Conservation (phyloP, 2,113 vertebrate genomes). For the Brachypodius melanocephalos region DNA sequence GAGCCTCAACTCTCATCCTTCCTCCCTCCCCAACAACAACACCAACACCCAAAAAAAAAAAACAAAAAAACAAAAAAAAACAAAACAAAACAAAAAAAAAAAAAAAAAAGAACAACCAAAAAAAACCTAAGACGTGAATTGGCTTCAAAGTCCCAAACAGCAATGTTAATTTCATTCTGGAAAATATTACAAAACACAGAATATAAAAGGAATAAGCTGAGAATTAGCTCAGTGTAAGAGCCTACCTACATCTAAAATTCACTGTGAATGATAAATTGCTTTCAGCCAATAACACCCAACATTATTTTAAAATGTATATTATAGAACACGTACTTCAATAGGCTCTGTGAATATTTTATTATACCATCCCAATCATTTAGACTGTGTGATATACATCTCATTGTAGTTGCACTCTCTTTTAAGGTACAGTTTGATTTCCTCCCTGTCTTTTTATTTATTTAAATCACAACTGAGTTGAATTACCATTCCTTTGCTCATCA, state of each 20-base stretch:
- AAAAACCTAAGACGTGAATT: accelerated
- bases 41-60: no score
- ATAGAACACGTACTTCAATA: conserved; percentile 6
- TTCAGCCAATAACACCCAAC: conserved; percentile 12
- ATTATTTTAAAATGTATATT: conserved; percentile 14
- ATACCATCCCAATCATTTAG: conserved; percentile 4
- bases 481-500: neutral
- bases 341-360: conserved; percentile 29
- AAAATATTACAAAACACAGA: neutral
- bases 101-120: neutral
- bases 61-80: no score
- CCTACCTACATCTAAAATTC: neutral
- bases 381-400: neutral
- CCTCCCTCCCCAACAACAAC: neutral
- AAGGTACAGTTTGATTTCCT: neutral
- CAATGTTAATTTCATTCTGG: neutral
- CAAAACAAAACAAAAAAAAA: no score
- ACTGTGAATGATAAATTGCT: conserved; percentile 15
- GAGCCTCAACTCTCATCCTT: neutral
- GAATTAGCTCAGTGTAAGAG: neutral
- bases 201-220: neutral
- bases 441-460: conserved; percentile 21
- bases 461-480: neutral
- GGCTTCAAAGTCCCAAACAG: neutral
- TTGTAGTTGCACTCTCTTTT: neutral